Base-by-base conservation (phyloP, 30 jellyfish, hydroid and myxozoan species). In the Nemopilema nomurai region DNA sequence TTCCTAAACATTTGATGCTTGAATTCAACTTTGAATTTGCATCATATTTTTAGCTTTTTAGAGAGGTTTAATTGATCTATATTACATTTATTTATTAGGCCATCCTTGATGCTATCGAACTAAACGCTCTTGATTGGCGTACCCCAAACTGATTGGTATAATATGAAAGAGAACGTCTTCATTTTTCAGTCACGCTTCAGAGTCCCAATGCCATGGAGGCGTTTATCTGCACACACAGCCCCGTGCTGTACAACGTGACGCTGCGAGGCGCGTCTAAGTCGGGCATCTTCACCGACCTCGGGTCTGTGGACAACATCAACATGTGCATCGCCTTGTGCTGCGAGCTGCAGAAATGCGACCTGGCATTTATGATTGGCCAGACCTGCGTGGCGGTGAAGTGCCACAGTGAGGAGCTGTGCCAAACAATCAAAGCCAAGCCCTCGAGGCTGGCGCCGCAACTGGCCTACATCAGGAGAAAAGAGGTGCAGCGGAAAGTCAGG, bases 211-310 rank as follows among this genome's bases (percentile, higher is more conserved):
- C 84, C 20, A 79, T 73, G 83, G 96, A 88, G 79, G 96, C 81
- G 77, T 71, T 88, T 70, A 71, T 94, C 28, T 94, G 99, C 76
- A 94, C 99, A 0, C 99, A 93, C 93, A 93, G 98, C 63, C 98
- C 98, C 0, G 90, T 93, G 16, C 80, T 88, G 9, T 93, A 93
- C 91, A 93, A 93, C 81, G 99, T 94, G 29, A 94, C 99, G 0
- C 80, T 94, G 33, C 89, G 96, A 52, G 99, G 99, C 1, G 96
- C 97, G 23, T 81, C 97, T 31, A 79, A 89, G 65, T 91, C 98
- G 13, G 99, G 99, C 7, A 79, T 74, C 28, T 90, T 94, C 68
- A 94, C 99, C 13, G 96, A 88, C 41, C 84, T 87, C 28, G 99
- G 99, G 26, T 69, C 87, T 31, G 99, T 94, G 23, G 96, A 89